Evolutionary conservation across 2,113 vertebrate genomes (phyloP).

Genomic region (Pelvicachromis taeniatus): DNA sequence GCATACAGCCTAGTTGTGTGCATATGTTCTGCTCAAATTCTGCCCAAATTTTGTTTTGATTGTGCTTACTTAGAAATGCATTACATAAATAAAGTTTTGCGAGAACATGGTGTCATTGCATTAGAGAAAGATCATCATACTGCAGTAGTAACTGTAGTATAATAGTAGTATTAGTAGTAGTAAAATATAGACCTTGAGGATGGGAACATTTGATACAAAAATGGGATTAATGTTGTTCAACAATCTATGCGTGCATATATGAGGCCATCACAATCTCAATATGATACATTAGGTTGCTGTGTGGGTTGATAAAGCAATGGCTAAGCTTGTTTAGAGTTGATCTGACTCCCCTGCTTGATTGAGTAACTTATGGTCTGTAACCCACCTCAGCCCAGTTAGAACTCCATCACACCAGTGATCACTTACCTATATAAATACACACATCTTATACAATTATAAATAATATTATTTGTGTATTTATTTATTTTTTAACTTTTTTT

Average conservation of each 20-base stretch:
- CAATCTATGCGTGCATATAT: background rate
- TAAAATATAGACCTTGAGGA: background rate
- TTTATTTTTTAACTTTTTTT: background rate
- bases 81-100: background rate
- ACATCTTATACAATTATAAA: background rate
- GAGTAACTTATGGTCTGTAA: background rate
- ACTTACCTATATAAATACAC: background rate
- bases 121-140: background rate
- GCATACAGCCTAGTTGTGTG: accelerated
- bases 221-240: background rate
- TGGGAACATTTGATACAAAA: background rate
- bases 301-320: background rate
- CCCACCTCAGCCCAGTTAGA: background rate
- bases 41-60: background rate
- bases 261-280: background rate
- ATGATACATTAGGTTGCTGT: background rate
- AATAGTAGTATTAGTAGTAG: background rate
- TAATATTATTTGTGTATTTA: background rate
- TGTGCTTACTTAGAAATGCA: background rate
- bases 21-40: background rate
- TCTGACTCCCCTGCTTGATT: background rate
- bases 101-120: background rate
- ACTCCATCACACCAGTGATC: background rate
- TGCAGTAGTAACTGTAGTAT: background rate
- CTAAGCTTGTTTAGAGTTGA: background rate